Percentiles rank a stretch among this genome's conserved stretches.
Evolutionary conservation across 2,113 vertebrate genomes (phyloP).

Genomic region (Speoplatyrhinus poulsoni): DNA sequence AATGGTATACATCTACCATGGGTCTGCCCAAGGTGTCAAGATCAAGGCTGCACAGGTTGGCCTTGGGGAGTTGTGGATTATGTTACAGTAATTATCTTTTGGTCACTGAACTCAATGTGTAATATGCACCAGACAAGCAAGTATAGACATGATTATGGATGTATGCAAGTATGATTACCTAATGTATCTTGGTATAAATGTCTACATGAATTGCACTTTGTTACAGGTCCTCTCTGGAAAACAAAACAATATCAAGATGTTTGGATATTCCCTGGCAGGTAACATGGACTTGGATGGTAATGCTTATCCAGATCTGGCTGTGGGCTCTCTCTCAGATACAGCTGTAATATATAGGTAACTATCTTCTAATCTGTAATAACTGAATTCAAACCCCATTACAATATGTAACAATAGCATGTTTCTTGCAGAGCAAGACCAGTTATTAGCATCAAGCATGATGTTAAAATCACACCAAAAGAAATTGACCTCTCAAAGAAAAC

Average conservation of each 20-base stretch:
- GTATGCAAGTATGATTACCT: no score
- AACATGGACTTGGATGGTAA: conserved; percentile 95
- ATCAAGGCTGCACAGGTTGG: conserved; percentile 87
- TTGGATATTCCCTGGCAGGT: conserved; percentile 95
- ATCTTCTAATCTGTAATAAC: not conserved
- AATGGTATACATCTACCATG: conserved; percentile 92
- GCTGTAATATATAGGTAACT: conserved; percentile 87
- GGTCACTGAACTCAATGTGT: no score
- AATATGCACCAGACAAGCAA: no score
- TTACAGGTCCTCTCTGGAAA: conserved; percentile 86
- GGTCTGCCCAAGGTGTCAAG: conserved; percentile 84
- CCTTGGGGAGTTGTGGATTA: not conserved
- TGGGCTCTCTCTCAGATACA: conserved; percentile 91
- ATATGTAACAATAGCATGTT: conserved; percentile 12
- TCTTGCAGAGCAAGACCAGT: conserved; percentile 86
- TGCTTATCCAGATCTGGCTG: conserved; percentile 91
- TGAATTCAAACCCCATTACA: conserved; percentile 9
- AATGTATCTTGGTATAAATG: not conserved
- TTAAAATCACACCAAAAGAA: conserved; percentile 82
- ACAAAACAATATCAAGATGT: conserved; percentile 74
- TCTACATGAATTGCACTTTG: not conserved
- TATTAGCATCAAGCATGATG: conserved; percentile 81
- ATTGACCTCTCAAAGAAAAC: conserved; percentile 75
- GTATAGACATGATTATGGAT: no score
- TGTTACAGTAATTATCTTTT: no score